A percentile compares a stretch with the other conserved stretches of the same genome.
These are phyloP conservation scores for Calameuta pallipes DNA, from an alignment of 2,888 invertebrate genomes.

Conservation along the genomic window DNA sequence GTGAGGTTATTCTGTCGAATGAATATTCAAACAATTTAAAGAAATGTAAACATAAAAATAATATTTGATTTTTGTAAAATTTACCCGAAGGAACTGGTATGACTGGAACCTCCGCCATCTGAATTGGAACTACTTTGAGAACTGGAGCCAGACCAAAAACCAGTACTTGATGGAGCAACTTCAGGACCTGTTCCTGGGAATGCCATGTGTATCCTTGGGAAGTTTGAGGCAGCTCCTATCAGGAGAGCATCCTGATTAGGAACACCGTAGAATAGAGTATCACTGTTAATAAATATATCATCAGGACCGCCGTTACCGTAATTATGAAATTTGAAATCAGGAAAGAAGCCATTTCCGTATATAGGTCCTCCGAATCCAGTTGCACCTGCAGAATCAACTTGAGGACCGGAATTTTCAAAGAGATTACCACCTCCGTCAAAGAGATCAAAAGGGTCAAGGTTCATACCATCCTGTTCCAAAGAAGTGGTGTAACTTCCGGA, in stretches of 20 bases:
- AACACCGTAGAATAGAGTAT: not conserved
- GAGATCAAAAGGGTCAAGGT: not conserved
- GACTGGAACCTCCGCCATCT: not conserved
- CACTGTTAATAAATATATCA: not conserved
- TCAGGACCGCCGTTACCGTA: not conserved
- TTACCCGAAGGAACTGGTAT: not conserved
- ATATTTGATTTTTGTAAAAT: not conserved
- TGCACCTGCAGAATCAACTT: not conserved
- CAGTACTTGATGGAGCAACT: not conserved
- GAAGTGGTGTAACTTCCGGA: not conserved
- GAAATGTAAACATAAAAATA: not conserved
- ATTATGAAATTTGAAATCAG: not conserved
- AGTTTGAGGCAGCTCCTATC: not conserved
- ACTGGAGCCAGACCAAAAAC: not conserved
- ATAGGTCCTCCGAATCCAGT: not conserved
- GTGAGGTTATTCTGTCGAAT: not conserved
- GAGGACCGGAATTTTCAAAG: not conserved
- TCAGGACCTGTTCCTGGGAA: not conserved
- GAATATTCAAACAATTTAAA: not conserved
- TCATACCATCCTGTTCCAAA: not conserved
- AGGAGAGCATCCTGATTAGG: not conserved
- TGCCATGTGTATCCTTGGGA: not conserved
- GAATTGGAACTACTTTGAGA: not conserved
- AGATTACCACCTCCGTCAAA: not conserved
- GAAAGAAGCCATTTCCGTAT: not conserved